Base-by-base conservation (phyloP, 2,888 invertebrate species). In the Melieria omissa region DNA sequence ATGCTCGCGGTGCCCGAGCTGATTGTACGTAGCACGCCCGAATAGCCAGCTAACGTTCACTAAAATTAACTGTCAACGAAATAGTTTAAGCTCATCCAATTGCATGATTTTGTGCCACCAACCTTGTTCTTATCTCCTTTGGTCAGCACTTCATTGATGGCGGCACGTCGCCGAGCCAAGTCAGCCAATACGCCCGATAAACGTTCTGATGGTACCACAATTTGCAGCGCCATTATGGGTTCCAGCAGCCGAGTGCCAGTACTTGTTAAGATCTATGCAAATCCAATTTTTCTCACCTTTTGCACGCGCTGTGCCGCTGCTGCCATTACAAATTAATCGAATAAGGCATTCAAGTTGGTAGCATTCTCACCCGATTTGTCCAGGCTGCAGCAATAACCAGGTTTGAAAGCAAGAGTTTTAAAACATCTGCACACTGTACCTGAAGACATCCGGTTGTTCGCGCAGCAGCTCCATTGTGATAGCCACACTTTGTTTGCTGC, bases 1-100 rank as follows among this genome's bases (percentile, higher is more conserved):
- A 98, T 95, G 75, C 91, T 90, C 14, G 95, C 96, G 54, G 93
- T 93, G 0, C 99, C 99, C 0, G 98, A 98, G 54, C 95, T 93
- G 10, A 97, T 88, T 4, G 93, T 95, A 78, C 99, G 90, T 67
- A 99, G 88, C 5, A 89, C 88, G 41, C 93, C 93, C 0, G 98
- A 94, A 88, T 98, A 98, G 14, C 96, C 97, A 67, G 93, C 88
- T 71, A 98, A 89, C 92, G 52, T 91, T 86, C 58, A 93, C 92
- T 61, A 89, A 86, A 46, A 97, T 88, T 62, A 93, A 89, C 91
- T 92, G 79, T 77, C 55, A 12, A 63, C 54, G 47, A 14, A 52
- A 49, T 14, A 1, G 14, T 12, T 64, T 62, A 0, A 44, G 5
- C 5, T 4, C 45, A 14, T 52, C 49, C 5, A 10, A 29, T 29